These are phyloP conservation scores for Tenebrosternarchus preto DNA, from an alignment of 2,113 vertebrate genomes.

Conservation along the genomic window DNA sequence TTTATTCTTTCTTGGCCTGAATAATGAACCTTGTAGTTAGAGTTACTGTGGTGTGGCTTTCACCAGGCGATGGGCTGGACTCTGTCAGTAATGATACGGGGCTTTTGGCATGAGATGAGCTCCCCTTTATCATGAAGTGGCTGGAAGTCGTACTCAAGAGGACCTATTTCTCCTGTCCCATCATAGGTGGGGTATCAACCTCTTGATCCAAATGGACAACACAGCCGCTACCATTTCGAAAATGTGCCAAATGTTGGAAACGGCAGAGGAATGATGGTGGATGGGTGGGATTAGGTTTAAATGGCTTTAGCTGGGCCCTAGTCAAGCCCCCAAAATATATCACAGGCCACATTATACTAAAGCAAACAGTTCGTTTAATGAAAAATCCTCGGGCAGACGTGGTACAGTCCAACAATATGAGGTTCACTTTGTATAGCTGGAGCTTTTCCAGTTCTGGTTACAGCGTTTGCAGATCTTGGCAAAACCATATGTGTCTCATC, in stretches of 20 bases:
- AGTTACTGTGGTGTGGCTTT: slow-evolving; percentile 27
- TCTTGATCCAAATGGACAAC: slow-evolving; percentile 36
- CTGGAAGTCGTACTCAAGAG: slow-evolving; percentile 9
- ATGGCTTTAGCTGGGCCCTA: slow-evolving; percentile 18
- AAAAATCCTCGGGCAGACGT: not conserved
- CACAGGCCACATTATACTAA: not conserved
- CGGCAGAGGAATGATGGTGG: slow-evolving; percentile 6
- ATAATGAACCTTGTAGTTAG: slow-evolving; percentile 20
- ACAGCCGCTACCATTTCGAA: slow-evolving; percentile 26
- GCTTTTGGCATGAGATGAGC: slow-evolving; percentile 19
- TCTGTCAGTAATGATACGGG: slow-evolving; percentile 23
- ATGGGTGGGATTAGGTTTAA: slow-evolving; percentile 30
- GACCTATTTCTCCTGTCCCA: slow-evolving; percentile 23
- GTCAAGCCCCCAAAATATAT: slow-evolving; percentile 15
- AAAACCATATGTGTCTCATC: not conserved
- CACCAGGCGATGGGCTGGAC: slow-evolving; percentile 5
- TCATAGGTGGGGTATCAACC: slow-evolving; percentile 36
- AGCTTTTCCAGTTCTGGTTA: too few relatives aligned
- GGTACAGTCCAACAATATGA: not conserved
- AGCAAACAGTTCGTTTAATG: slow-evolving; percentile 8
- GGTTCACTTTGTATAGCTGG: not conserved
- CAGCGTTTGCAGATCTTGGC: not conserved
- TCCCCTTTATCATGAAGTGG: slow-evolving; percentile 35
- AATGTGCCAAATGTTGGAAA: slow-evolving; percentile 25
- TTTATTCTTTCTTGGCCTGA: not conserved